Evolutionary conservation across 2,888 invertebrate species (phyloP).

Genomic region (Hirtodrosophila trivittata): DNA sequence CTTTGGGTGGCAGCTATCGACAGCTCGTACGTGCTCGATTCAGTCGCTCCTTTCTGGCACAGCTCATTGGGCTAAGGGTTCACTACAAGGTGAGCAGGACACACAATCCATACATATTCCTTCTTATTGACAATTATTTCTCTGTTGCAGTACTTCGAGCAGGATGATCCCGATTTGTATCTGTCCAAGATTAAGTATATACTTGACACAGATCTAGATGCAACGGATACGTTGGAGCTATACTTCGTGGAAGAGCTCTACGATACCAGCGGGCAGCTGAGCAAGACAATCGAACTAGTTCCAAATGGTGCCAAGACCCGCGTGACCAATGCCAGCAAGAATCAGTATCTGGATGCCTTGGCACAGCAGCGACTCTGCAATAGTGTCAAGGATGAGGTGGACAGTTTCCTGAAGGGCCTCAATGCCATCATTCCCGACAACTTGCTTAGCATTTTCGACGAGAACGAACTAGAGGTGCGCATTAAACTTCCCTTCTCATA

Average conservation of each 20-base stretch:
- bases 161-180: constrained; percentile 97
- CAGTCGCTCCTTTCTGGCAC: constrained; percentile 95
- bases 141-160: constrained; percentile 92
- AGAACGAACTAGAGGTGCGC: constrained; percentile 95
- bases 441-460: constrained; percentile 96
- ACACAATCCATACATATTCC: background rate
- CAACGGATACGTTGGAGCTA: constrained; percentile 90
- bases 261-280: constrained; percentile 89
- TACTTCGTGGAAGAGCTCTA: constrained; percentile 96
- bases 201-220: constrained; percentile 94
- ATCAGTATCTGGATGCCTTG: constrained; percentile 92
- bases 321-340: constrained; percentile 86
- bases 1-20: constrained; percentile 93
- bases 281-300: constrained; percentile 91
- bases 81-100: constrained; percentile 91
- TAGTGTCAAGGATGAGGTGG: constrained; percentile 92
- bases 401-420: constrained; percentile 94
- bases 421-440: constrained; percentile 96
- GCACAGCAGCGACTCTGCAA: constrained; percentile 94
- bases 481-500: too few species aligned
- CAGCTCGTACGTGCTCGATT: constrained; percentile 96
- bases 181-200: constrained; percentile 96
- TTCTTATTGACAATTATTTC: background rate
- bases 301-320: constrained; percentile 91
- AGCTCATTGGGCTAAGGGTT: constrained; percentile 95